Percentiles rank a stretch among this genome's conserved stretches.
Conservation (phyloP, 2,888 invertebrate species). For the Campoletis raptor region DNA sequence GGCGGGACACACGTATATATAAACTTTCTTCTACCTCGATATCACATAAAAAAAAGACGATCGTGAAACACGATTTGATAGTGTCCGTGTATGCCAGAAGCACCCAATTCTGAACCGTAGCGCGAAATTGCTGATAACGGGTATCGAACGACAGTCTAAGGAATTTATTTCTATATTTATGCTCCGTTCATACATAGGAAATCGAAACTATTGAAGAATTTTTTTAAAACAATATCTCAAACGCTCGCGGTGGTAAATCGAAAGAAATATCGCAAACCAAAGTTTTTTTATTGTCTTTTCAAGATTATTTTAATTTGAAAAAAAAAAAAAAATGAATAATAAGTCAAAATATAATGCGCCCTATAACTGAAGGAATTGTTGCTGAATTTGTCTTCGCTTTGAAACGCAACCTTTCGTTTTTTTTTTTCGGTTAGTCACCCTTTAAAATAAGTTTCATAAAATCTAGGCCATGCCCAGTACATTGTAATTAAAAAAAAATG, state of each 20-base stretch:
- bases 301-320: too few relatives aligned
- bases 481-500: too few relatives aligned
- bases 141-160: slow-evolving; percentile 46
- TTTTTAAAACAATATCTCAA: neutral
- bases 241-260: too few relatives aligned
- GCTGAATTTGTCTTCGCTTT: neutral
- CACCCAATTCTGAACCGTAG: slow-evolving; percentile 20
- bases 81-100: slow-evolving; percentile 20
- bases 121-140: slow-evolving; percentile 46
- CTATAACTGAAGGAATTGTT: neutral
- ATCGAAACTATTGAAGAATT: neutral
- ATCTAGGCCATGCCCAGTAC: too few relatives aligned
- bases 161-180: slow-evolving; percentile 1
- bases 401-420: neutral
- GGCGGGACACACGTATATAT: neutral
- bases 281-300: too few relatives aligned
- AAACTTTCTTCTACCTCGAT: slow-evolving; percentile 15
- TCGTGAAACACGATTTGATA: slow-evolving; percentile 30
- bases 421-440: neutral
- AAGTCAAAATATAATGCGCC: too few relatives aligned
- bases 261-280: neutral
- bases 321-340: too few relatives aligned
- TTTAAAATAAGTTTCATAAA: too few relatives aligned
- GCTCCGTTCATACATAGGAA: neutral
- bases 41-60: neutral